Evolutionary conservation across 2,797 vertebrate species (phyloP).

Genomic region (Trachops cirrhosus): DNA sequence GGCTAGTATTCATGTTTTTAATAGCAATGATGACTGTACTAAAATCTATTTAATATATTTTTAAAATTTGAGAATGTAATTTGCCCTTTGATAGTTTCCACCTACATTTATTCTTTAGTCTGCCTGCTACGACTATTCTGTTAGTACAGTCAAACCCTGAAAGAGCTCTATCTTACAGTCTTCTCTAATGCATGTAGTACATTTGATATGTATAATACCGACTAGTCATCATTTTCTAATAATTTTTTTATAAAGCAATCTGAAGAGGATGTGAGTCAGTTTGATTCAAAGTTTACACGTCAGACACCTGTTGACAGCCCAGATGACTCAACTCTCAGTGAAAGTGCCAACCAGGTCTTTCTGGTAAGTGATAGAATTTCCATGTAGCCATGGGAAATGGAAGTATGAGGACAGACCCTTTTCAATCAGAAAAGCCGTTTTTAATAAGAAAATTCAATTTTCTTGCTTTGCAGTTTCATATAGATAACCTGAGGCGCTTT

Average conservation of each 20-base stretch:
- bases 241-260: slow-evolving; percentile 92
- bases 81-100: slow-evolving; percentile 74
- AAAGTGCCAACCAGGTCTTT: slow-evolving; percentile 99
- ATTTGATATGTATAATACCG: slow-evolving; percentile 76
- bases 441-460: background rate
- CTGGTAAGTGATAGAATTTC: slow-evolving; percentile 87
- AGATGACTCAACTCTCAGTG: slow-evolving; percentile 98
- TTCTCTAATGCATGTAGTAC: slow-evolving; percentile 66
- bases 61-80: slow-evolving; percentile 37
- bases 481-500: background rate
- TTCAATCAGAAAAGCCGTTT: background rate
- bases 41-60: slow-evolving; percentile 3
- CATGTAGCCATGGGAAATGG: background rate
- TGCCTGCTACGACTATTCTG: slow-evolving; percentile 75
- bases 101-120: slow-evolving; percentile 77
- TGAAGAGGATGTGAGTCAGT: slow-evolving; percentile 99
- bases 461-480: background rate
- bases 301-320: slow-evolving; percentile 99
- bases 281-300: slow-evolving; percentile 99
- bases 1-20: background rate
- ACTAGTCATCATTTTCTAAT: slow-evolving; percentile 76
- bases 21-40: background rate
- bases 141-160: slow-evolving; percentile 73
- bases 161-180: slow-evolving; percentile 76
- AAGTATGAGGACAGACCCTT: background rate